phyloP scores from a whole-genome alignment of 2,113 vertebrate genomes.

The Oxyruncus cristatus region DNA sequence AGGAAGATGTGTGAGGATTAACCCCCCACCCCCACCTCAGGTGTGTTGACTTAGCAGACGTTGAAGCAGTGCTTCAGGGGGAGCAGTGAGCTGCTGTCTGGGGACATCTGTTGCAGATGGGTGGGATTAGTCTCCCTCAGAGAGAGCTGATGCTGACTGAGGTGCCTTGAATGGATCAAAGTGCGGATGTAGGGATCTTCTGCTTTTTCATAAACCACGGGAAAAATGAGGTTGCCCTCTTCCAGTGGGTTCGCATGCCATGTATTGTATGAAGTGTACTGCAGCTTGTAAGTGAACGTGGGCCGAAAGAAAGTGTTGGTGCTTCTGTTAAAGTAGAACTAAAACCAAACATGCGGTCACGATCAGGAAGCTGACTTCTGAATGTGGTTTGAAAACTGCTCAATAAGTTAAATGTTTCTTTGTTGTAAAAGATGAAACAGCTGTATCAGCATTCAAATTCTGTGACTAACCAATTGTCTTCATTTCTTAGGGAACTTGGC shows the following conservation, averaged over 20 bases:
- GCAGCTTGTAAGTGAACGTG: background rate
- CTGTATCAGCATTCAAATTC: background rate
- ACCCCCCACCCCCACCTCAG: background rate
- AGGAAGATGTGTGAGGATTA: background rate
- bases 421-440: background rate
- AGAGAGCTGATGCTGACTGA: background rate
- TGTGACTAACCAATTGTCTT: background rate
- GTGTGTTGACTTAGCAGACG: background rate
- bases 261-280: background rate
- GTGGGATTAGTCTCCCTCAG: background rate
- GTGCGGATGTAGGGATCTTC: background rate
- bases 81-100: background rate
- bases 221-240: background rate
- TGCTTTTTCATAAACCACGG: background rate
- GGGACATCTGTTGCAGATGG: background rate
- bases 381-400: background rate
- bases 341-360: background rate
- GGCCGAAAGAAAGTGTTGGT: background rate
- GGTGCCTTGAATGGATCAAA: background rate
- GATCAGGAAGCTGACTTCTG: background rate
- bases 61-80: background rate
- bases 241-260: background rate
- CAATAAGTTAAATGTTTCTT: background rate
- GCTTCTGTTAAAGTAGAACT: background rate
- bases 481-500: background rate